Base-by-base conservation (phyloP, 2,888 invertebrate species). In the Brachynemurus nebulosus region DNA sequence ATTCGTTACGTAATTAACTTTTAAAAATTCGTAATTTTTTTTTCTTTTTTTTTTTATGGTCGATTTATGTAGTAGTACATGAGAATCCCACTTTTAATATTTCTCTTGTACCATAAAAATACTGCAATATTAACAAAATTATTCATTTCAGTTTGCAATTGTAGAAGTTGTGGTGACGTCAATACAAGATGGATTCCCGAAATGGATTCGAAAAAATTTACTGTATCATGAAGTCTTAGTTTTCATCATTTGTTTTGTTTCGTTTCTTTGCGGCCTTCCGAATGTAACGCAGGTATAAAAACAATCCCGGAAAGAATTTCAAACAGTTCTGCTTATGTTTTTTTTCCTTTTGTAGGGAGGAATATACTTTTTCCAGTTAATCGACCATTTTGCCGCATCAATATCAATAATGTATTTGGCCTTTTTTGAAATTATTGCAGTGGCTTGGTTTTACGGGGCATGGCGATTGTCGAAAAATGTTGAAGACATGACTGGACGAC, bases 121-220 rank as follows among this genome's bases (percentile, higher is more conserved):
- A n/a, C n/a, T n/a, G n/a, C n/a, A n/a, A n/a, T n/a, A n/a, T n/a
- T n/a, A n/a, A n/a, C n/a, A n/a, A n/a, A n/a, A n/a, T n/a, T n/a
- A n/a, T n/a, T n/a, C 50, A 44, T 75, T 77, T 51, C 68, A 90
- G 86, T 92, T 93, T 67, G 91, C 92, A 23, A 86, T 90, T 50
- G 90, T 92, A 38, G 92, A 93, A 68, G 92, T 92, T 5, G 88
- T 93, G 2, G 86, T 92, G 2, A 91, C 92, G 2, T 88, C 91
- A 5, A 82, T 93, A 54, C 89, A 91, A 67, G 93, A 93, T 59
- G 90, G 90, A 19, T 92, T 91, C 62, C 86, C 88, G 0, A 78
- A 79, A 50, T 84, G 85, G 80, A 86, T 92, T 47, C 82, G 83
- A 56, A 81, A 74, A 53, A 76, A 78, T 57, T 70, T 91, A 43